Evolutionary conservation across 1,140 invertebrate species (phyloP), one percentile per base, ranked within the genome.

Genomic region (Nasonia vitripennis): DNA sequence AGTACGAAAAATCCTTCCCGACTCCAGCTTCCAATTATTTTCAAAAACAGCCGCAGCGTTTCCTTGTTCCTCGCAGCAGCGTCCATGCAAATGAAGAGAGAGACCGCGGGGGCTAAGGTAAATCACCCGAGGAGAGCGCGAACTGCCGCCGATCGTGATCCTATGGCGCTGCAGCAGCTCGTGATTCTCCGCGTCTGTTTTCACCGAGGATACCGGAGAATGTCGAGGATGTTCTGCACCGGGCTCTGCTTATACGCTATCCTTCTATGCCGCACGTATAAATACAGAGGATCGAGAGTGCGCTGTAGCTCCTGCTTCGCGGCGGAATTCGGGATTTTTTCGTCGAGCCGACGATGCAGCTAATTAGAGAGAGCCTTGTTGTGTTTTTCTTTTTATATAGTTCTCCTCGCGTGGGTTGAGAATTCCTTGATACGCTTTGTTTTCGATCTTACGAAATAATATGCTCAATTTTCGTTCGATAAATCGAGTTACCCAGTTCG

Each of bases 61-160:
- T 62, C 20, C 55, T n/a, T 62, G 55, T 62, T 62, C 20, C 17
- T 20, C 20, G 55, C 20, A 62, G 55, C 20, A 62, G 55, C 1
- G 31, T 34, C 37, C 14, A 75, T 75, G 73, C 73, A 37, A 75
- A 75, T 45, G 73, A 45, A 75, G 73, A 75, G 37, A 45, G 11
- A 20, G 37, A 34, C 37, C 73, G 5, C 37, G 0, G 73, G 4
- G 34, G 17, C 73, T 20, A 17, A 71, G 37, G 14, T 75, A 75
- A 75, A 75, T 41, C 73, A 75, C 20, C 68, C 73, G 37, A 75
- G 73, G 73, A 37, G 37, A 75, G 20, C 73, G 73, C 14, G 31
- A 20, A 75, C 20, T 17, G 31, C 31, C 17, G 73, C 31, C 27
- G 34, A 74, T 74, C 71, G 71, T 37, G 71, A 74, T 45, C 73